These are phyloP conservation scores for Mesochorus sp. DNA, from an alignment of 2,888 invertebrate species.

Conservation along the genomic window DNA sequence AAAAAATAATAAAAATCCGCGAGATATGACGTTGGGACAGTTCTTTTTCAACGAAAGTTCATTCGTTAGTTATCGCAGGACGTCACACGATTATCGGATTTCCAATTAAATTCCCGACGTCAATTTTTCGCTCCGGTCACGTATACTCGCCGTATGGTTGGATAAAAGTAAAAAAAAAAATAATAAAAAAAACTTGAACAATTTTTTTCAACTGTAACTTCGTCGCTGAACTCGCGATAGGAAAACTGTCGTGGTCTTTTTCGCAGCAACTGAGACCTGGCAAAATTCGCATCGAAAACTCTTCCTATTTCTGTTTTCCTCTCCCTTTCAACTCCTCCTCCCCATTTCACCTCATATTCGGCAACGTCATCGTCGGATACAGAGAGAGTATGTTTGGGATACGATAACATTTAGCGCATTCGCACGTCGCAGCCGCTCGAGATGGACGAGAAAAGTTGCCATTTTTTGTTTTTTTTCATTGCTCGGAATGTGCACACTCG, in stretches of 20 bases:
- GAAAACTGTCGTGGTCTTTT: constrained; percentile 38
- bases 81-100: constrained; percentile 54
- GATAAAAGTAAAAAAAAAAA: neutral
- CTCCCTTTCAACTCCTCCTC: no score
- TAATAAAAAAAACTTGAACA: constrained; percentile 10
- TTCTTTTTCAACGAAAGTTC: constrained; percentile 6
- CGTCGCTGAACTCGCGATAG: neutral
- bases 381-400: constrained; percentile 8
- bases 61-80: constrained; percentile 38
- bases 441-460: constrained; percentile 38
- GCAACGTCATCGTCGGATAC: constrained; percentile 17
- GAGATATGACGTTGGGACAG: neutral
- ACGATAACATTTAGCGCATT: constrained; percentile 5
- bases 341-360: neutral
- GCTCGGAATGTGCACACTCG: neutral
- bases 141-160: neutral
- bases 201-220: neutral
- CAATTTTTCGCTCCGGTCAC: constrained; percentile 38
- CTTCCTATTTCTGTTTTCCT: no score
- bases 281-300: constrained; percentile 34
- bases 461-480: constrained; percentile 19
- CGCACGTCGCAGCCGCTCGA: constrained; percentile 8
- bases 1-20: no score
- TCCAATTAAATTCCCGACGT: constrained; percentile 51
- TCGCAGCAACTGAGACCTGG: constrained; percentile 9